Base-by-base conservation (phyloP, 1,140 invertebrate genomes). In the Halyomorpha halys region DNA sequence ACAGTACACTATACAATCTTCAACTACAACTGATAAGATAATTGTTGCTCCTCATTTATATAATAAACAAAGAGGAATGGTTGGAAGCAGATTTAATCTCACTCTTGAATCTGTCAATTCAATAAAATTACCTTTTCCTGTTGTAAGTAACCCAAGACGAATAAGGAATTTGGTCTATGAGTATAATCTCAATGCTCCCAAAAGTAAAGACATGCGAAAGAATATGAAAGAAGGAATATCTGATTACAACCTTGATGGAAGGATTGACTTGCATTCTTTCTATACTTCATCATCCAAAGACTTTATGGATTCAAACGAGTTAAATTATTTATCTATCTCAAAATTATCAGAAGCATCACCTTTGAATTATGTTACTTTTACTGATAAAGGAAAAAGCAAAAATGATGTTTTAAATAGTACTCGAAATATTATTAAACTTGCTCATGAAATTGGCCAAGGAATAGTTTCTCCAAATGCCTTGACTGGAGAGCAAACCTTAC, bases 381-480 rank as follows among this genome's bases (percentile, higher is more conserved):
- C 13, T 13, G 6, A 39, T 39, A 9, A 39, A 39, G 13, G 34
- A 1, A 39, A 39, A 39, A 11, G 11, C 13, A 13, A 13, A 39
- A 3, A 39, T 13, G 11, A 13, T 11, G 11, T 39, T 39, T 39
- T 39, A 9, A 39, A 39, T 13, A 39, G 34, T 39, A 39, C 34
- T 39, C 68, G 76, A 64, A 72, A 70, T 15, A 75, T 75, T 1
- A 72, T 77, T 44, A 79, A 78, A 25, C 66, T 86, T 0, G 72
- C 79, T 2, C 67, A 74, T 59, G 72, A 83, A 69, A 81, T 86
- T 19, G 79, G 74, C n/a, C 71, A 59, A 25, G 81, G 82, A 64
- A 53, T 86, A 3, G 75, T 82, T 64, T 73, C 80, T 39, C 76
- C 79, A 0, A 77, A 77, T 67, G 72, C 77, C 18, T 80, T 83